Base-by-base conservation (phyloP, 2,797 vertebrate species). In the Pterois miles region DNA sequence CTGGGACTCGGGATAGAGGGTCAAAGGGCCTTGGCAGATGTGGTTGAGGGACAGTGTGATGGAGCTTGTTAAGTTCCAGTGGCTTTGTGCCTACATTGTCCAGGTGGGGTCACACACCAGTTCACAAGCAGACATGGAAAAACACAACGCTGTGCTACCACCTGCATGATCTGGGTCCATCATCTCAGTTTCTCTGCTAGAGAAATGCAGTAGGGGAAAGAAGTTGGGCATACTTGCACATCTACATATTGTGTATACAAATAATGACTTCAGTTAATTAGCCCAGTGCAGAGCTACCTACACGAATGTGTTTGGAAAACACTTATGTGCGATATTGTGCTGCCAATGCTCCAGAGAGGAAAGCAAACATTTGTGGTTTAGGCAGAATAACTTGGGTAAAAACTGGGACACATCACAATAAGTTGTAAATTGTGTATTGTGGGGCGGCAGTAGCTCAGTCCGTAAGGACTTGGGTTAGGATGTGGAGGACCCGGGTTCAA, bases 1-100 rank as follows among this genome's bases (percentile, higher is more conserved):
- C 40, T 14, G 65, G 84, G 88, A 75, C 50, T 76, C 13, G 0
- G 71, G 82, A 77, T 5, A 3, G 27, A 7, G 54, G 77, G 80
- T 91, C 80, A 78, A 58, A 74, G 50, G 66, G 52, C 7, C 31
- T 67, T 56, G 65, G 85, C 81, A 84, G 67, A 77, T 70, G 59
- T 25, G 70, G 65, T 62, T 78, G 65, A 52, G 78, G 76, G 79
- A 72, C 71, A 52, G 54, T 71, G 73, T 65, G 76, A 86, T 74
- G 73, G 57, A 79, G 76, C 71, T 67, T 16, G 71, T 68, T 48
- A 67, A 36, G 72, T 71, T 75, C 48, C 48, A 34, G 54, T 48
- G 73, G 72, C 74, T 80, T 3, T 0, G 3, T 0, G 48, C 68
- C 18, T 36, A 69, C 63, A 34, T n/a, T 12, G 14, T 76, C 74